phyloP scores from a whole-genome alignment of 2,888 invertebrate genomes.

The Caenorhabditis virilis region DNA sequence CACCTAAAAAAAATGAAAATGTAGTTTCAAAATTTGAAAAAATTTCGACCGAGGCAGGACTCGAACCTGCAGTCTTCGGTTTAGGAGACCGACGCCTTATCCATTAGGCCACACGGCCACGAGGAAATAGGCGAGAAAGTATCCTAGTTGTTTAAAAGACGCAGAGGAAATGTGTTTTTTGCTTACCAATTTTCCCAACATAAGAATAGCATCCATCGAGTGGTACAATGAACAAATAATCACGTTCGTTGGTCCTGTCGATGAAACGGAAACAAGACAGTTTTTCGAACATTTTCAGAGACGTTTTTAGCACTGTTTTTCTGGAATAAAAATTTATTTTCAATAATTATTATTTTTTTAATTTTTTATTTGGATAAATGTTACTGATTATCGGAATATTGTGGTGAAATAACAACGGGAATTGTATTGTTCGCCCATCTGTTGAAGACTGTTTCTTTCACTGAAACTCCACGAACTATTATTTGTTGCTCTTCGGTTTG shows the following conservation, averaged over 20 bases:
- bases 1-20: slow-evolving; percentile 24
- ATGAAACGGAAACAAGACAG: slow-evolving; percentile 59
- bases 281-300: slow-evolving; percentile 49
- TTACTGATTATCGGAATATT: slow-evolving; percentile 24
- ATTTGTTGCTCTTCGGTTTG: slow-evolving; percentile 17
- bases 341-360: neutral
- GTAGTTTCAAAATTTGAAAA: too few species aligned
- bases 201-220: slow-evolving; percentile 62
- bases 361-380: slow-evolving; percentile 4
- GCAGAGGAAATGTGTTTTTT: neutral
- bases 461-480: slow-evolving; percentile 42
- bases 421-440: slow-evolving; percentile 55
- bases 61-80: slow-evolving; percentile 64
- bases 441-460: slow-evolving; percentile 43
- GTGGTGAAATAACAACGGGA: slow-evolving; percentile 49
- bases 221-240: slow-evolving; percentile 56
- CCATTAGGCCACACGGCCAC: slow-evolving; percentile 57
- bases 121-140: too few species aligned
- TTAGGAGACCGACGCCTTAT: slow-evolving; percentile 67
- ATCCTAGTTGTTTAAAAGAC: too few species aligned
- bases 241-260: slow-evolving; percentile 44
- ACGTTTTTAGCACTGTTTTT: slow-evolving; percentile 31
- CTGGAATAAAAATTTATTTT: slow-evolving; percentile 28
- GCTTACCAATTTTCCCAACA: slow-evolving; percentile 58
- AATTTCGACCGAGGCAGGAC: slow-evolving; percentile 48